Conservation (phyloP, 1,140 invertebrate genomes). For the Drosophila lowei region DNA sequence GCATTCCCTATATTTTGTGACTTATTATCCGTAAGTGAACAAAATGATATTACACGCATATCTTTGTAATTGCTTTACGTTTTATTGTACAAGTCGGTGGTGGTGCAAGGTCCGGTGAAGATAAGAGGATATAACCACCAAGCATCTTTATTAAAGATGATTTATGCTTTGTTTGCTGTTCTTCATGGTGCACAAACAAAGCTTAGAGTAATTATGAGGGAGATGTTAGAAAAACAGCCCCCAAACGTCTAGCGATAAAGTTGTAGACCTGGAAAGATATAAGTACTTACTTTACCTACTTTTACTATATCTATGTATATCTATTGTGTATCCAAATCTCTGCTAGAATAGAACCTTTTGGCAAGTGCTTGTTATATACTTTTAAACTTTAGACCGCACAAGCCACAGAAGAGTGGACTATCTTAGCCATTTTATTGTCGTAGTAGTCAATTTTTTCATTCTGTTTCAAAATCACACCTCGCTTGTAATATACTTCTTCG, state of each 20-base stretch:
- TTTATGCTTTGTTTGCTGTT: slow-evolving; percentile 8
- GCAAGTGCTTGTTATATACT: no score
- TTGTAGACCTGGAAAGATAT: no score
- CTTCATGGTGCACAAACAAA: slow-evolving; percentile 28
- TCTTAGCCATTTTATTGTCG: no score
- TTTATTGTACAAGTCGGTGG: slow-evolving; percentile 17
- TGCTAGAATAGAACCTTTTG: no score
- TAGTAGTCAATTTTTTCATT: neutral
- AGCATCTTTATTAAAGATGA: neutral
- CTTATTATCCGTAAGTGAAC: slow-evolving; percentile 30
- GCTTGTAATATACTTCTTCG: neutral
- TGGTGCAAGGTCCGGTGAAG: slow-evolving; percentile 10
- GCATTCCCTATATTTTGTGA: slow-evolving; percentile 25
- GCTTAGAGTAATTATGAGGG: neutral
- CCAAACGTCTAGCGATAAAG: no score
- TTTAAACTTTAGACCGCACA: no score
- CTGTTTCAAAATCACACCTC: no score
- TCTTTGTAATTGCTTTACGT: slow-evolving; percentile 4
- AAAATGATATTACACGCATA: neutral
- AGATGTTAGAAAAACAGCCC: no score
- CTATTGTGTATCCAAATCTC: slow-evolving; percentile 3
- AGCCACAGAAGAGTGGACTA: no score
- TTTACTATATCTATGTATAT: slow-evolving; percentile 1
- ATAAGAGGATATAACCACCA: slow-evolving; percentile 19
- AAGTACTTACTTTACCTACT: neutral